These are phyloP conservation scores for Yoshiicerus persimilis DNA, from an alignment of 1,140 invertebrate genomes.

Conservation along the genomic window DNA sequence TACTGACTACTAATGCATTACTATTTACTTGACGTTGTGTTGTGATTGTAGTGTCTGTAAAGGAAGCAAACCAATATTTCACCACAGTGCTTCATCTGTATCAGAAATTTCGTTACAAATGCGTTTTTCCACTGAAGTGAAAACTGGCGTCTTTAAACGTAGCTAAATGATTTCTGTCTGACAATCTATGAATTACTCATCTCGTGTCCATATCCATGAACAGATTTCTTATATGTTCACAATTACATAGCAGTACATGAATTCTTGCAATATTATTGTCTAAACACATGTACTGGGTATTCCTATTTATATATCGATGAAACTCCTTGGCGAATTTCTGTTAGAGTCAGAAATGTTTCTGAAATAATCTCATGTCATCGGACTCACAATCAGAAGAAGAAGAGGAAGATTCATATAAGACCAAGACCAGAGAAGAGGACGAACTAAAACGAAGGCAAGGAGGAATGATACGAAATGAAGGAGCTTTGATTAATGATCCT, in stretches of 20 bases:
- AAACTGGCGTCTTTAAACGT: neutral
- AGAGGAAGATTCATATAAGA: neutral
- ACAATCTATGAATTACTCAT: neutral
- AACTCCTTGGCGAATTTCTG: neutral
- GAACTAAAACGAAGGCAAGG: neutral
- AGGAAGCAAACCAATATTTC: neutral
- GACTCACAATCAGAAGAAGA: neutral
- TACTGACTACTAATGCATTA: neutral
- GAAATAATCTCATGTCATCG: neutral
- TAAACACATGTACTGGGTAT: neutral
- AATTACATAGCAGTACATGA: neutral
- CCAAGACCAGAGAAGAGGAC: neutral
- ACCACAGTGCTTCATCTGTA: neutral
- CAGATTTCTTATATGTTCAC: too few relatives aligned
- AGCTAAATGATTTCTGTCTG: neutral
- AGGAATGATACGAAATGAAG: neutral
- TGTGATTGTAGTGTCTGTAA: too few relatives aligned
- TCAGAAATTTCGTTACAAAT: neutral
- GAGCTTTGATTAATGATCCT: conserved; percentile 9
- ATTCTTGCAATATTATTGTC: neutral
- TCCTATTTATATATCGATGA: neutral
- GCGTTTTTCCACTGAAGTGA: neutral
- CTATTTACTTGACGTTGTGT: too few relatives aligned
- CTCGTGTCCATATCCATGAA: too few relatives aligned
- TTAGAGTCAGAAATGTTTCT: neutral